These are phyloP conservation scores for Phoebastria nigripes DNA, from an alignment of 2,797 vertebrate species.

Conservation along the genomic window DNA sequence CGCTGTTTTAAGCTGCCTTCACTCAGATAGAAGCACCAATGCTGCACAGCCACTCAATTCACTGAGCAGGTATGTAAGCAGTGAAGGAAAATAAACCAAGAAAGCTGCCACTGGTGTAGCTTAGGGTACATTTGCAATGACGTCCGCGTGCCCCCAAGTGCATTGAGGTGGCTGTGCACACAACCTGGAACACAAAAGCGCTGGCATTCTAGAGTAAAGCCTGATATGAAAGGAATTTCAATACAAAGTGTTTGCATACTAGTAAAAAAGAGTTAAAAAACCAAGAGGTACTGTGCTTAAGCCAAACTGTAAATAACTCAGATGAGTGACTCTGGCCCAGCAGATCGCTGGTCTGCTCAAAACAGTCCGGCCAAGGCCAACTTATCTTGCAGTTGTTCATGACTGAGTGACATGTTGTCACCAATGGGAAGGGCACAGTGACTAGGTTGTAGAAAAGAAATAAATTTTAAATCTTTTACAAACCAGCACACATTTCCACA, in stretches of 20 bases:
- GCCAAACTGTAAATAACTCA: not conserved
- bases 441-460: not conserved
- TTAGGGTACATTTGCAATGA: not conserved
- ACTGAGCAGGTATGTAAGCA: not conserved
- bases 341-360: not conserved
- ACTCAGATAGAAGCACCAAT: fast-evolving
- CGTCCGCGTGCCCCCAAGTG: fast-evolving
- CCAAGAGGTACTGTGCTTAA: not conserved
- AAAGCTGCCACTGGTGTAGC: not conserved
- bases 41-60: not conserved
- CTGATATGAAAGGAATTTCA: not conserved
- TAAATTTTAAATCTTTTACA: not conserved
- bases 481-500: not conserved
- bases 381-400: not conserved
- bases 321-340: not conserved
- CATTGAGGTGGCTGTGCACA: fast-evolving
- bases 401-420: not conserved
- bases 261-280: not conserved
- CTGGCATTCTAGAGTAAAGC: not conserved
- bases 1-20: not conserved
- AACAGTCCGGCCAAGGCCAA: not conserved
- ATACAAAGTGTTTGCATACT: fast-evolving
- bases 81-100: not conserved
- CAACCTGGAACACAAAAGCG: not conserved
- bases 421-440: not conserved